phyloP scores from a whole-genome alignment of 2,113 vertebrate genomes.

The Erinaceus europaeus region DNA sequence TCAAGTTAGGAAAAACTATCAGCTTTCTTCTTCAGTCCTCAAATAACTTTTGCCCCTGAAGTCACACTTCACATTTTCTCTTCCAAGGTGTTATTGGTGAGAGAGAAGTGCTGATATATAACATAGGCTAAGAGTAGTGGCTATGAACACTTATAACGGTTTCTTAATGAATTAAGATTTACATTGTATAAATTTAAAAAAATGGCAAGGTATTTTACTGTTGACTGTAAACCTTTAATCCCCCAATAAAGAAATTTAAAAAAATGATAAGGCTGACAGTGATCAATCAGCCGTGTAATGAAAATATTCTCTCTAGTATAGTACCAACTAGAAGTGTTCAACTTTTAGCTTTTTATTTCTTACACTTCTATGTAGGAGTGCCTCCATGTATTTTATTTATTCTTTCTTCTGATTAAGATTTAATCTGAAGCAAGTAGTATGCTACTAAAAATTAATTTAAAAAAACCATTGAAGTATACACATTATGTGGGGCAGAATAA shows the following conservation, averaged over 20 bases:
- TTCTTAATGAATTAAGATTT: constrained; percentile 1
- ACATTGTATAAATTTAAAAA: constrained; percentile 32
- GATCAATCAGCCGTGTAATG: constrained; percentile 14
- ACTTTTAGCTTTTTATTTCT: constrained; percentile 40
- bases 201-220: background rate
- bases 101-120: background rate
- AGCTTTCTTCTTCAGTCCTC: constrained; percentile 25
- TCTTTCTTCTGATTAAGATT: constrained; percentile 44
- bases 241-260: background rate
- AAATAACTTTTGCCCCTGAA: background rate
- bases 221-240: no score
- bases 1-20: background rate
- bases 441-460: constrained; percentile 8
- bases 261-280: background rate
- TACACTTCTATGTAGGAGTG: background rate
- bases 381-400: constrained; percentile 43
- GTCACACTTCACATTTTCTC: background rate
- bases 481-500: background rate
- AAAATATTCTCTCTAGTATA: background rate
- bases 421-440: constrained; percentile 44
- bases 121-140: background rate
- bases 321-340: background rate
- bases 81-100: background rate
- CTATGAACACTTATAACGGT: background rate
- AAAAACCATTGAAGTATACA: background rate